Base-by-base conservation (phyloP, 2,888 invertebrate species). In the Aphodius granarius region DNA sequence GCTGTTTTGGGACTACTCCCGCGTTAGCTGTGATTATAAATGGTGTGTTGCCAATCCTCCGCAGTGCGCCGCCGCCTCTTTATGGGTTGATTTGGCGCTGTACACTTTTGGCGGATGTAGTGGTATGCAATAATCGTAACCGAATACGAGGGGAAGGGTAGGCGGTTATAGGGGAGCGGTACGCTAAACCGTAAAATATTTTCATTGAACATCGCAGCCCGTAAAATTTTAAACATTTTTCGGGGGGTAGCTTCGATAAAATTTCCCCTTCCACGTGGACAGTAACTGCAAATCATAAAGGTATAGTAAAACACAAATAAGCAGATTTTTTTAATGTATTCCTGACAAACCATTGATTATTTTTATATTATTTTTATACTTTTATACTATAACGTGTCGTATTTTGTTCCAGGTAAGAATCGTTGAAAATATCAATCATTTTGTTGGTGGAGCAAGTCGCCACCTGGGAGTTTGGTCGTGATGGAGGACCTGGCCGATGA, bases 71-170 rank as follows among this genome's bases (percentile, higher is more conserved):
- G 68, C n/a, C 19, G n/a, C 22, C 68, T 20, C 68, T 68, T 68
- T 68, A 68, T 22, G 21, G 68, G 21, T 68, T 68, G 20, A 68
- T 68, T 68, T 68, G 68, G 68, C 68, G 20, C 22, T n/a, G 22
- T 21, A 20, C 68, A 20, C 68, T 21, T 68, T 68, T 68, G 68
- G 68, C 68, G 21, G 68, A 68, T 68, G 68, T 22, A 68, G 68
- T 68, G 21, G 19, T 22, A 20, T 20, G 68, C 68, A 20, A 68
- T 68, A 20, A 20, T 68, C 68, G 68, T 68, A 68, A 68, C 21
- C 20, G 68, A 22, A 22, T 68, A n/a, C 21, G 16, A 16, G 17
- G 20, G 43, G 0, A 43, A 43, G 43, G 43, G 43, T 43, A 13
- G 43, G 1, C 43, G 43, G 43, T 6, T 13, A 43, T 43, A n/a